Evolutionary conservation across 2,113 vertebrate species (phyloP), one percentile per base, ranked within the genome.

Genomic region (Lamprologus lemairii): DNA sequence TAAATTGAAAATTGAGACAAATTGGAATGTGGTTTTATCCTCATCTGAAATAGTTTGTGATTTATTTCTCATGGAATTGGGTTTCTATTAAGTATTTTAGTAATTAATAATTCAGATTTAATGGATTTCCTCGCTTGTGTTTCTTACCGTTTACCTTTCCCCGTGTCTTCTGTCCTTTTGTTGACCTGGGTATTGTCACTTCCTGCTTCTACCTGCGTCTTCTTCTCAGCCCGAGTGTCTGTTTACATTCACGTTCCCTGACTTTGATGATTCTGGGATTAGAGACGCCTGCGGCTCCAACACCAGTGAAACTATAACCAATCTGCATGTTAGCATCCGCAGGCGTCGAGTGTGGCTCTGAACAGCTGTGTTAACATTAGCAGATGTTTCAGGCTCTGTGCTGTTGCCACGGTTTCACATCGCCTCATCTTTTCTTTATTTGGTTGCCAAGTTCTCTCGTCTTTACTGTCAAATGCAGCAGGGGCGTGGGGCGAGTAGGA

Each of bases 21-120:
- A n/a, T 9, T 31, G 3, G 5, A 60, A 31, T 31, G 11, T 21
- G 33, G 11, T n/a, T 68, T 68, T 8, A 13, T 37, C 60, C 19
- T 65, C 60, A 37, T 65, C 17, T 37, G 31, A 21, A 37, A 65
- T 13, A 37, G 33, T 65, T 37, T 65, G 31, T 65, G 10, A n/a
- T 65, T 0, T n/a, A 35, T 65, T 65, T 63, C 3, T 37, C 31
- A 35, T 35, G 17, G 17, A 0, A 12, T n/a, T 21, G 3, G 3
- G 33, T 40, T 37, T 11, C 28, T 63, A 3, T 33, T 10, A 9
- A 31, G 3, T 33, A 33, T 63, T 33, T 33, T 19, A 33, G 28
- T 11, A 0, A 3, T 63, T 63, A 60, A 60, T 60, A 33, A 63
- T 60, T 60, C 2, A 0, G 2, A 65, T 0, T 35, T 65, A 35